Evolutionary conservation across 2,113 vertebrate genomes (phyloP).

Genomic region (Oryzias curvinotus): DNA sequence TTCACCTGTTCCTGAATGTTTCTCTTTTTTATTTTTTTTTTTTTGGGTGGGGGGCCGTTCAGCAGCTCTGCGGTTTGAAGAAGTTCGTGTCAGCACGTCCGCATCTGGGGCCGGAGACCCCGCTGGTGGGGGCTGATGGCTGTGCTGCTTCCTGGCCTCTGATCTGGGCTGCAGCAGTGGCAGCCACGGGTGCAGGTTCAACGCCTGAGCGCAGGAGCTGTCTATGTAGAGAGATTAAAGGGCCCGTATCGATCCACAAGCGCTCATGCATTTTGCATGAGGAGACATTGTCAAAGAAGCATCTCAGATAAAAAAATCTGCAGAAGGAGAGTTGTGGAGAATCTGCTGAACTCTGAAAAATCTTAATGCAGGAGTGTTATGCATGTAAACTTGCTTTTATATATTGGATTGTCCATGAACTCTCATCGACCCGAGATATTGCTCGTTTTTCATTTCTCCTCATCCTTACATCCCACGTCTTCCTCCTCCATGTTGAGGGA

Average conservation of each 20-base stretch:
- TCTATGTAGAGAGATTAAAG: constrained; percentile 74
- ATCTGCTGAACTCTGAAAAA: constrained; percentile 69
- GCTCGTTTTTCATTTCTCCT: constrained; percentile 46
- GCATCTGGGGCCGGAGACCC: constrained; percentile 18
- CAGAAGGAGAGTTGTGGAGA: constrained; percentile 52
- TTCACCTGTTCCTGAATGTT: neutral
- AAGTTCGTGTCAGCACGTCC: constrained; percentile 5
- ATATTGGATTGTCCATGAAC: constrained; percentile 62
- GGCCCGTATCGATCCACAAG: constrained; percentile 67
- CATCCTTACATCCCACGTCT: neutral
- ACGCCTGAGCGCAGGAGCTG: constrained; percentile 59
- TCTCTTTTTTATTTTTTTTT: no score
- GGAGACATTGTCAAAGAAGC: constrained; percentile 73
- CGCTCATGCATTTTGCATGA: constrained; percentile 75
- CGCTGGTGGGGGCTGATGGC: constrained; percentile 16
- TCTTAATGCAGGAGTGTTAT: constrained; percentile 54
- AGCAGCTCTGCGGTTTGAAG: neutral
- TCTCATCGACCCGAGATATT: constrained; percentile 58
- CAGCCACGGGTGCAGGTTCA: constrained; percentile 55
- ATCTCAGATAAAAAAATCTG: constrained; percentile 53
- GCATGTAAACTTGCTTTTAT: constrained; percentile 63
- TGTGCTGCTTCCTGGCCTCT: constrained; percentile 42
- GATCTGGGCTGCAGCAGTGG: constrained; percentile 55
- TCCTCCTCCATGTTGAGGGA: constrained; percentile 7
- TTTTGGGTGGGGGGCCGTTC: neutral